Percentiles rank a stretch among this genome's conserved stretches.
Conservation (phyloP, 2,888 invertebrate genomes). For the Anthrax anthrax region DNA sequence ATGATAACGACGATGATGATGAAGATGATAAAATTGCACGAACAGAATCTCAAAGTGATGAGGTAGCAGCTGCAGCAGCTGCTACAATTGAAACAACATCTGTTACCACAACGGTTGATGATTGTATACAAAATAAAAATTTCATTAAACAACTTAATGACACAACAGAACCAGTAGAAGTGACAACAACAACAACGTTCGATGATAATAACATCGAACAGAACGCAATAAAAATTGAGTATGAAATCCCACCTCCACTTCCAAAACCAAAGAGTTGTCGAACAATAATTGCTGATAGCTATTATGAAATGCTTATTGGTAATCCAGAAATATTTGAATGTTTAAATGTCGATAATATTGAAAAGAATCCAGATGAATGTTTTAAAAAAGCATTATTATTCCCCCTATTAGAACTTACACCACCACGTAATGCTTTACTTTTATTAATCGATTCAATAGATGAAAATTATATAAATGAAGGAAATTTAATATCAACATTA, state of each 20-base stretch:
- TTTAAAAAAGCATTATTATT: conserved; percentile 77
- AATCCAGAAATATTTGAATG: conserved; percentile 74
- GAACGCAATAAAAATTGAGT: neutral
- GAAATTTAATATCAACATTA: conserved; percentile 38
- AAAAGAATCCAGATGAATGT: conserved; percentile 81
- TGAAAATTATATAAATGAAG: conserved; percentile 50
- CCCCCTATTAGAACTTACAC: conserved; percentile 72
- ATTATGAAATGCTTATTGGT: conserved; percentile 59
- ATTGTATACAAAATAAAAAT: conserved; percentile 8
- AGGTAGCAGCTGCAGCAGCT: neutral
- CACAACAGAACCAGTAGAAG: neutral
- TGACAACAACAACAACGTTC: neutral
- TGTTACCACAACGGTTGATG: neutral
- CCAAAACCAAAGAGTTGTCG: conserved; percentile 43
- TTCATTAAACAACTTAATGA: neutral
- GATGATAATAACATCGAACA: conserved; percentile 12
- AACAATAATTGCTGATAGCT: conserved; percentile 58
- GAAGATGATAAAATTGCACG: neutral
- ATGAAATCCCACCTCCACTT: conserved; percentile 28
- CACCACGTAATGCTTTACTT: conserved; percentile 72
- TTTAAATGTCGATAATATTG: conserved; percentile 63
- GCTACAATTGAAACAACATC: conserved; percentile 8
- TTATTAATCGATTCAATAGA: conserved; percentile 87
- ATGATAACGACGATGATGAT: conserved; percentile 17
- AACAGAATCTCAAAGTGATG: conserved; percentile 6